These are phyloP conservation scores for Rhynchophorus ferrugineus DNA, from an alignment of 1,140 invertebrate species.

Conservation along the genomic window DNA sequence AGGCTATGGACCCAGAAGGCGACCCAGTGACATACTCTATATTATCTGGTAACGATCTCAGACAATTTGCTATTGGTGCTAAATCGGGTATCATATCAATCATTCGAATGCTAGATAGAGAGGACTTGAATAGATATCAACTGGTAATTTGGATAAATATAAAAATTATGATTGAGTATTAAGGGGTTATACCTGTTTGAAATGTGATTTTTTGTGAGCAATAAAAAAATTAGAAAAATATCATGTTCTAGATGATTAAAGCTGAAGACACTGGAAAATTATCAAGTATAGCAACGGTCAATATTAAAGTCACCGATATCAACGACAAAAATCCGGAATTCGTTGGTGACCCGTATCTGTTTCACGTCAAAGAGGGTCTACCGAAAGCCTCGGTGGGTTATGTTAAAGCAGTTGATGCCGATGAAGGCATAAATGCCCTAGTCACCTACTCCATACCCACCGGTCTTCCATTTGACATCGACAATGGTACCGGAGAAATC, in stretches of 20 bases:
- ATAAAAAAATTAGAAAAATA: no score
- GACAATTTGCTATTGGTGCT: constrained; percentile 76
- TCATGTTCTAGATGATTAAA: constrained; percentile 56
- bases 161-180: neutral
- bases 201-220: no score
- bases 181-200: constrained; percentile 45
- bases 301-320: constrained; percentile 82
- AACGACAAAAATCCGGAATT: constrained; percentile 87
- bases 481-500: constrained; percentile 71
- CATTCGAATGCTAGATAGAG: constrained; percentile 74
- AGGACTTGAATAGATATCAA: constrained; percentile 78
- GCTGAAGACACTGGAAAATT: constrained; percentile 80
- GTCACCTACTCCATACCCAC: constrained; percentile 64
- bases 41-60: constrained; percentile 73
- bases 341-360: constrained; percentile 66
- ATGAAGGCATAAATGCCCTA: constrained; percentile 61
- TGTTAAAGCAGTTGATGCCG: constrained; percentile 76
- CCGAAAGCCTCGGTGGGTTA: constrained; percentile 61
- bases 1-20: constrained; percentile 83
- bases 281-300: constrained; percentile 72
- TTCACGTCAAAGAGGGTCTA: constrained; percentile 74
- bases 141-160: constrained; percentile 49
- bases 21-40: constrained; percentile 80
- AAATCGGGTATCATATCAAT: constrained; percentile 76
- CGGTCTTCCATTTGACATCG: constrained; percentile 70